Percentiles rank a stretch among this genome's conserved stretches.
Evolutionary conservation across 64 coral and sea anemone species (phyloP).

Genomic region (Pachyseris speciosa): DNA sequence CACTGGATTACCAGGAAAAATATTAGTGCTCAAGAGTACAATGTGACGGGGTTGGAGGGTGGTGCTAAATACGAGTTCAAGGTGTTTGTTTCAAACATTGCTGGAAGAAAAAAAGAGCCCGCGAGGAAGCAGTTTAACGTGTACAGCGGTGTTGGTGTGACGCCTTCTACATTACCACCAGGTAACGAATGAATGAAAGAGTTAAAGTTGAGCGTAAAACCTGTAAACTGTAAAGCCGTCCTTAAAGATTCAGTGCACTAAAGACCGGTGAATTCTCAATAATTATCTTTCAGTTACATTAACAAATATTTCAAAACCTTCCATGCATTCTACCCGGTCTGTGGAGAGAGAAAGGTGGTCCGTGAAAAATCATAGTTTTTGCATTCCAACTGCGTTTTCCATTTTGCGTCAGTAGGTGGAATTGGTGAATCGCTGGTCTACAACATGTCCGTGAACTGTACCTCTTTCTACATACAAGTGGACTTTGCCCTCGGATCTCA

Average conservation of each 20-base stretch:
- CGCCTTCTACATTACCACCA: background rate
- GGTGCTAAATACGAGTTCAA: constrained; percentile 64
- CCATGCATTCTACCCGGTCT: too few species aligned
- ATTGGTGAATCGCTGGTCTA: constrained; percentile 44
- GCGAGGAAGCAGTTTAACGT: constrained; percentile 75
- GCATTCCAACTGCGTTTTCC: background rate
- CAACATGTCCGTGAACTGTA: constrained; percentile 82
- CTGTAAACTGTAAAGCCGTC: too few species aligned
- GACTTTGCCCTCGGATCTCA: constrained; percentile 57
- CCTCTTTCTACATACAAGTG: constrained; percentile 79
- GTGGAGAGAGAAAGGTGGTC: too few species aligned
- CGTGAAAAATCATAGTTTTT: too few species aligned
- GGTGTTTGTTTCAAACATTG: constrained; percentile 71
- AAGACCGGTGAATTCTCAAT: too few species aligned
- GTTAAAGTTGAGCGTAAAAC: too few species aligned
- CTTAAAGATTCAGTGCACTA: too few species aligned
- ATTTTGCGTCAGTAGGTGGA: background rate
- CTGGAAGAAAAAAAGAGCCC: constrained; percentile 64
- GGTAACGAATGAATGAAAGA: background rate
- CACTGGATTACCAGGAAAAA: constrained; percentile 75
- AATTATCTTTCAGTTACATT: too few species aligned
- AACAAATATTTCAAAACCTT: too few species aligned
- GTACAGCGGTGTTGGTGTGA: background rate
- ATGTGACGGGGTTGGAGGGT: constrained; percentile 65
- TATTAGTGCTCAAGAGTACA: constrained; percentile 38